Conservation (phyloP, 2,888 invertebrate species). For the Galeruca laticollis region DNA sequence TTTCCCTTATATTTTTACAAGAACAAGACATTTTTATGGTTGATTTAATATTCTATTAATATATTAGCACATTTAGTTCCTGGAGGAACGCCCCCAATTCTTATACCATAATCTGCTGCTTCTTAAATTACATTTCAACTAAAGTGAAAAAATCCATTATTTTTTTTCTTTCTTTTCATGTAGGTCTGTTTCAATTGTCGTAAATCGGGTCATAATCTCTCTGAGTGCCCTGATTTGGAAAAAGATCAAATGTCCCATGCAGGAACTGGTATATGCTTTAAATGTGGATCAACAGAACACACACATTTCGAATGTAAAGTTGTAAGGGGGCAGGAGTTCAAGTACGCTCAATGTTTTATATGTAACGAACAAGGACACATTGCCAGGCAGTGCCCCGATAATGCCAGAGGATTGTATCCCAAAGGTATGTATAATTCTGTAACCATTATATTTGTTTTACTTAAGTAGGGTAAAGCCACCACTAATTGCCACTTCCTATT, state of each 20-base stretch:
- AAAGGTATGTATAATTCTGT: conserved; percentile 66
- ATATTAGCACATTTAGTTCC: no score
- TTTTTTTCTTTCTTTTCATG: conserved; percentile 25
- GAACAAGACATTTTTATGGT: no score
- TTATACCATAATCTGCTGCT: no score
- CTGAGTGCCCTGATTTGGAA: conserved; percentile 82
- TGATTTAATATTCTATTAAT: no score
- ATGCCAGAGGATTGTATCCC: conserved; percentile 85
- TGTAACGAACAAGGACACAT: conserved; percentile 91
- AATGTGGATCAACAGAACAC: conserved; percentile 92
- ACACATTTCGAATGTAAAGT: conserved; percentile 81
- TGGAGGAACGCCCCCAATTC: no score
- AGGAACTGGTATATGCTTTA: conserved; percentile 83
- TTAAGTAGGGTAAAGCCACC: no score
- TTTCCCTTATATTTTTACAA: no score
- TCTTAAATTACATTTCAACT: no score
- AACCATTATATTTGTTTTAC: not conserved
- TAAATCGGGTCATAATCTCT: conserved; percentile 82
- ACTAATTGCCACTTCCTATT: no score
- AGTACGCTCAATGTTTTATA: conserved; percentile 90
- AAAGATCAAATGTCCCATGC: conserved; percentile 65
- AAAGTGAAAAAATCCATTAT: no score
- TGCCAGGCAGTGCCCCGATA: conserved; percentile 88
- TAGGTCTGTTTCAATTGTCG: conserved; percentile 84
- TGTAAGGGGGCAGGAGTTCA: conserved; percentile 75